These are phyloP conservation scores for Sebastes flavidus DNA, from an alignment of 2,797 vertebrate genomes.

Conservation along the genomic window DNA sequence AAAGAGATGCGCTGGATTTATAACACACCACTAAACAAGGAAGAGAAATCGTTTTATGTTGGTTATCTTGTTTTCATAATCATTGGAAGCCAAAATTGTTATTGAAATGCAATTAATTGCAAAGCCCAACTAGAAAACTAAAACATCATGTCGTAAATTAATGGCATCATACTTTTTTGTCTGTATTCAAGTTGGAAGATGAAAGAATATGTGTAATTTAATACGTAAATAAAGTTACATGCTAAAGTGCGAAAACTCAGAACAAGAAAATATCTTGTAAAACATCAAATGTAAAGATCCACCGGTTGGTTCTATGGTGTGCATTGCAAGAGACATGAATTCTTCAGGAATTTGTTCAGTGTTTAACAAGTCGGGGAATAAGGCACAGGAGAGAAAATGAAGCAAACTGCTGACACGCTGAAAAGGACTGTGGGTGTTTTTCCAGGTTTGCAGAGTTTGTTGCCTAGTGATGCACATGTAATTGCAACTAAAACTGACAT, in stretches of 20 bases:
- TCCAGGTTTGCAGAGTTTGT: slow-evolving; percentile 59
- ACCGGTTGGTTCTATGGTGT: slow-evolving; percentile 22
- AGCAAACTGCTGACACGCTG: slow-evolving; percentile 58
- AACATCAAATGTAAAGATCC: slow-evolving; percentile 30
- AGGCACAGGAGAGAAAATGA: slow-evolving; percentile 43
- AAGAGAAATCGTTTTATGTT: too few relatives aligned
- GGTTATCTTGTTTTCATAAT: too few relatives aligned
- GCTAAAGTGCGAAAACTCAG: neutral
- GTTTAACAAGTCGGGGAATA: slow-evolving; percentile 58
- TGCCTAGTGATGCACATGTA: slow-evolving; percentile 66
- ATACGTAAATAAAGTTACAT: slow-evolving; percentile 34
- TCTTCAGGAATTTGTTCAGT: slow-evolving; percentile 53
- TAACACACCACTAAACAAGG: too few relatives aligned
- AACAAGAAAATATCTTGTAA: slow-evolving; percentile 5
- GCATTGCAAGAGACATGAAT: slow-evolving; percentile 33
- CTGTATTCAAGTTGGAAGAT: slow-evolving; percentile 3
- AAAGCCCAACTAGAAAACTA: too few relatives aligned
- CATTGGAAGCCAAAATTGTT: too few relatives aligned
- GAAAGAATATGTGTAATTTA: slow-evolving; percentile 8
- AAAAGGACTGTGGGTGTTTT: slow-evolving; percentile 47
- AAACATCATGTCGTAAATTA: slow-evolving; percentile 1
- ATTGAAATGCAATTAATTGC: too few relatives aligned
- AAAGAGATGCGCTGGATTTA: too few relatives aligned
- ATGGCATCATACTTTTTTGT: neutral
- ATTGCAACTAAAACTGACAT: slow-evolving; percentile 75